Conservation (phyloP, 2,797 vertebrate genomes). For the Macropodus opercularis region DNA sequence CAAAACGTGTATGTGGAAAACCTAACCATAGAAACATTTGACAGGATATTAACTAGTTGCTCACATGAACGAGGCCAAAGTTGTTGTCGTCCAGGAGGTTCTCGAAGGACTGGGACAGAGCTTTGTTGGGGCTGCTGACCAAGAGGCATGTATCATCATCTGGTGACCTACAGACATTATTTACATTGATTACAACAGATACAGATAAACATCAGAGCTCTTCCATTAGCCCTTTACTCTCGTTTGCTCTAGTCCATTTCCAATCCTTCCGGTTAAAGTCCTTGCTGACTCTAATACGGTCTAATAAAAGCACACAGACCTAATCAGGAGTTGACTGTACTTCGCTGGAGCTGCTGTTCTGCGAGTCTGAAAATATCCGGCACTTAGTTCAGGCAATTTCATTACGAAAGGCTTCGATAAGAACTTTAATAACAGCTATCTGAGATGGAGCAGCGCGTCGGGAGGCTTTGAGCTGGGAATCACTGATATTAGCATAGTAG, state of each 20-base stretch:
- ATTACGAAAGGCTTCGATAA: constrained; percentile 86
- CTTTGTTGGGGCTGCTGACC: constrained; percentile 88
- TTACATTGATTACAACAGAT: no score
- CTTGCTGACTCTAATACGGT: background rate
- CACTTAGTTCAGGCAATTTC: constrained; percentile 64
- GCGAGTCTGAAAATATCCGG: constrained; percentile 41
- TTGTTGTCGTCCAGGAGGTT: constrained; percentile 94
- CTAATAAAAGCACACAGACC: constrained; percentile 7
- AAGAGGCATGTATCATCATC: constrained; percentile 84
- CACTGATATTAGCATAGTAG: constrained; percentile 41
- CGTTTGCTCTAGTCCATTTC: no score
- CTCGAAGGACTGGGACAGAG: constrained; percentile 95
- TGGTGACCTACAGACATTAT: constrained; percentile 86
- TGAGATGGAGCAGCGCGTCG: constrained; percentile 63
- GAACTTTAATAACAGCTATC: constrained; percentile 94
- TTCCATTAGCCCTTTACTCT: no score
- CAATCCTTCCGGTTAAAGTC: no score
- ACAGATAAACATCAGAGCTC: no score
- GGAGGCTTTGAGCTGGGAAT: constrained; percentile 12
- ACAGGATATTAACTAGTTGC: no score
- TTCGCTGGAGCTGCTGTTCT: constrained; percentile 3
- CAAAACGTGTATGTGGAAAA: no score
- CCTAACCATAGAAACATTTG: no score
- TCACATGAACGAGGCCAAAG: constrained; percentile 88
- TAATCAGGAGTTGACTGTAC: no score